Percentiles rank a stretch among this genome's conserved stretches.
These are phyloP conservation scores for Hemibagrus guttatus DNA, from an alignment of 2,797 vertebrate genomes.

Conservation along the genomic window DNA sequence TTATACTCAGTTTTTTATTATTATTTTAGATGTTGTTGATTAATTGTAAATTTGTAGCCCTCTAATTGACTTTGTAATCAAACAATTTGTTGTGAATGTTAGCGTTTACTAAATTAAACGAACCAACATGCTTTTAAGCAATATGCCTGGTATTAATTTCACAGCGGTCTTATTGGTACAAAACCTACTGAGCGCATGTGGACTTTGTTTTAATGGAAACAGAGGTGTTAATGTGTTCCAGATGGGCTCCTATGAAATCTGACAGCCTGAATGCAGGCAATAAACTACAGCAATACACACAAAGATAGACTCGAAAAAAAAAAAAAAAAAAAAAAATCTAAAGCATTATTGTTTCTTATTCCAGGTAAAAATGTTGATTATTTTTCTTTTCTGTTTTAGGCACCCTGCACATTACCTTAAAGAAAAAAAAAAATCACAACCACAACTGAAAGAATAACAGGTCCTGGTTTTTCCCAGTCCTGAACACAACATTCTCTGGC, in stretches of 20 bases:
- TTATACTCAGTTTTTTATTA: background rate
- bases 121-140: background rate
- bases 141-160: slow-evolving; percentile 45
- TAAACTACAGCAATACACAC: slow-evolving; percentile 42
- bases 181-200: slow-evolving; percentile 53
- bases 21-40: background rate
- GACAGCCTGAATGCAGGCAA: slow-evolving; percentile 28
- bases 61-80: background rate
- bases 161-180: slow-evolving; percentile 52
- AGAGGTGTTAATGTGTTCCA: slow-evolving; percentile 57
- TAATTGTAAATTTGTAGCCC: background rate
- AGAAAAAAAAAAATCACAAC: background rate
- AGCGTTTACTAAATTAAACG: background rate
- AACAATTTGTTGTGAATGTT: background rate
- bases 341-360: slow-evolving; percentile 9
- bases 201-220: slow-evolving; percentile 53
- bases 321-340: too few species aligned
- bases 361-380: slow-evolving; percentile 20
- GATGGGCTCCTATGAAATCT: slow-evolving; percentile 34
- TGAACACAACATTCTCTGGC: slow-evolving; percentile 33
- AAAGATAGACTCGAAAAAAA: slow-evolving; percentile 25
- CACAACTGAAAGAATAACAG: slow-evolving; percentile 66
- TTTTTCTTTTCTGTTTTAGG: slow-evolving; percentile 11
- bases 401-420: background rate
- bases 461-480: slow-evolving; percentile 45